A percentile compares a stretch with the other conserved stretches of the same genome.
phyloP scores from a whole-genome alignment of 53 echinoderm and acorn worm species.

The Echinometra lucunter region DNA sequence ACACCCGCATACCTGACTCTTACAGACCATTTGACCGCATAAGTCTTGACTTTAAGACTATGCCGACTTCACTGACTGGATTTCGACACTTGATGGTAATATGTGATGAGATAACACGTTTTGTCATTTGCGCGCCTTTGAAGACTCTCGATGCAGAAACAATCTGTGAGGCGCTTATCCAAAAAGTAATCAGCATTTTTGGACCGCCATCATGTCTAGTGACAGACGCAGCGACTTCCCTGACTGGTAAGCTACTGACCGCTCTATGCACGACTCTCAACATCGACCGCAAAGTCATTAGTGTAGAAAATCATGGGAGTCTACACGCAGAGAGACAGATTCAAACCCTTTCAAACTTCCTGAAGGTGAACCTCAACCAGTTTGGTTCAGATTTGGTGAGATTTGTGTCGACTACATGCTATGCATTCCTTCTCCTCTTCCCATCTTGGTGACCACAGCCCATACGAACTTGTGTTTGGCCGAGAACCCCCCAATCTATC shows the following conservation, averaged over 20 bases:
- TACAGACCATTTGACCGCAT: slow-evolving; percentile 76
- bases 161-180: slow-evolving; percentile 71
- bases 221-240: slow-evolving; percentile 65
- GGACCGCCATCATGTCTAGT: slow-evolving; percentile 67
- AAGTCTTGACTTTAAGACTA: slow-evolving; percentile 77
- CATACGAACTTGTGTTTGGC: slow-evolving; percentile 69
- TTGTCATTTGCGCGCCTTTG: slow-evolving; percentile 72
- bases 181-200: slow-evolving; percentile 68
- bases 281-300: slow-evolving; percentile 74
- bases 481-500: slow-evolving; percentile 48
- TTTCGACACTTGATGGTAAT: slow-evolving; percentile 76
- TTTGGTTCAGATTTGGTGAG: slow-evolving; percentile 76
- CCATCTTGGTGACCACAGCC: slow-evolving; percentile 63
- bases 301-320: slow-evolving; percentile 76
- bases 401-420: slow-evolving; percentile 65
- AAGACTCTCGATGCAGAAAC: slow-evolving; percentile 74
- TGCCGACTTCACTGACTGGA: slow-evolving; percentile 68
- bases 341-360: slow-evolving; percentile 71
- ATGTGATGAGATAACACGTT: slow-evolving; percentile 74
- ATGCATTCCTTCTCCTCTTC: slow-evolving; percentile 63
- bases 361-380: slow-evolving; percentile 72
- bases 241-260: slow-evolving; percentile 70
- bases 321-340: slow-evolving; percentile 74
- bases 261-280: slow-evolving; percentile 51
- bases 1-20: slow-evolving; percentile 70